Conservation (phyloP, 23 tunicate species). For the Clavelina lepadiformis region DNA sequence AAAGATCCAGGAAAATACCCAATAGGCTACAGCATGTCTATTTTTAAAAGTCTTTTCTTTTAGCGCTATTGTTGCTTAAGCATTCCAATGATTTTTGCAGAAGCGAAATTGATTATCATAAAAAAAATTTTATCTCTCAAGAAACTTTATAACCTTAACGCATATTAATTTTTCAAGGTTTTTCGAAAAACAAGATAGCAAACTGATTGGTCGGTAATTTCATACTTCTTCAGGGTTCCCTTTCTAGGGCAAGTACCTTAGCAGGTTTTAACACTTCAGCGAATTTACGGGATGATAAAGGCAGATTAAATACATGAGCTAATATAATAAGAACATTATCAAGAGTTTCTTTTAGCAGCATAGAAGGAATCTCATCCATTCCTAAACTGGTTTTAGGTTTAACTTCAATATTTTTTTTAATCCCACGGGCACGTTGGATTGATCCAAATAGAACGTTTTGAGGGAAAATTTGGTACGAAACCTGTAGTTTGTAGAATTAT, state of each 20-base stretch:
- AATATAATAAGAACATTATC: not conserved
- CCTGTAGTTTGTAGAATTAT: too few species aligned
- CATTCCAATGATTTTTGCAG: not conserved
- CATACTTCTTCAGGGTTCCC: not conserved
- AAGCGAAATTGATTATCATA: too few species aligned
- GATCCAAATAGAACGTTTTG: not conserved
- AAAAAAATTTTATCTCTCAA: too few species aligned
- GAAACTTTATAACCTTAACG: not conserved
- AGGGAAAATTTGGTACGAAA: not conserved
- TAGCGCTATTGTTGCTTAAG: not conserved
- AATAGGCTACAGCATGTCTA: not conserved
- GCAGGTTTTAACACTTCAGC: not conserved
- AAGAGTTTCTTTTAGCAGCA: not conserved
- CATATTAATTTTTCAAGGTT: constrained; percentile 3
- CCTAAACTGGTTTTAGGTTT: not conserved
- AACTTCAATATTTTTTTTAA: not conserved
- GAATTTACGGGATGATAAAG: not conserved
- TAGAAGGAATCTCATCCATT: not conserved
- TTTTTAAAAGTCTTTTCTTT: not conserved
- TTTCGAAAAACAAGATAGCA: not conserved
- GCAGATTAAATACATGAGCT: not conserved
- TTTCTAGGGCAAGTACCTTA: not conserved
- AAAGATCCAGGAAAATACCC: constrained; percentile 3
- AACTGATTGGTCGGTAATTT: constrained; percentile 7
- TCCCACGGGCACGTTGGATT: not conserved